Percentiles rank a stretch among this genome's conserved stretches.
phyloP scores from a whole-genome alignment of 1,140 invertebrate species.

The Hylaeus anthracinus region DNA sequence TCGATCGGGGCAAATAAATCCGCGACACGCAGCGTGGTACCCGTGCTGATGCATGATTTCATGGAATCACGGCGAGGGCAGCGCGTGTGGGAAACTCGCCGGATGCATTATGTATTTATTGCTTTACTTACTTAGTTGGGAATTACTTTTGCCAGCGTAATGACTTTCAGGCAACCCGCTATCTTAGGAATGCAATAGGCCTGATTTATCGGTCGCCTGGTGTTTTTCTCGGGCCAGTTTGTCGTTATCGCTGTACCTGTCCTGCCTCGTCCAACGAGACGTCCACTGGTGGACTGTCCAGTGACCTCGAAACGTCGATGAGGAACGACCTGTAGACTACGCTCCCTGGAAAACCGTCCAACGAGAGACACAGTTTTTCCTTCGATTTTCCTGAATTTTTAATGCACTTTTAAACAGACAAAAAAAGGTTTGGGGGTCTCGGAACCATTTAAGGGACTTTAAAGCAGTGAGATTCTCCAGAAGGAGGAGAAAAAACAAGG shows the following conservation, averaged over 20 bases:
- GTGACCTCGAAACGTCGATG: conserved; percentile 48
- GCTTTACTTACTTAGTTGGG: conserved; percentile 79
- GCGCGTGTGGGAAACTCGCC: conserved; percentile 75
- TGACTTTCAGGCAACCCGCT: conserved; percentile 69
- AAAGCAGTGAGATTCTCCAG: no score
- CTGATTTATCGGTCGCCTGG: conserved; percentile 69
- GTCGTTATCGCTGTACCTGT: conserved; percentile 59
- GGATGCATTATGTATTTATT: conserved; percentile 80
- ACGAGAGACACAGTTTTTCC: no score
- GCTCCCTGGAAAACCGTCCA: no score
- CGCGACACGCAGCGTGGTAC: conserved; percentile 58
- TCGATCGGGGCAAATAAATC: conserved; percentile 74
- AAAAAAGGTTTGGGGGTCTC: no score
- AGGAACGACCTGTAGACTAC: background rate
- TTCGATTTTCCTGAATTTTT: no score
- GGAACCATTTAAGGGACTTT: no score
- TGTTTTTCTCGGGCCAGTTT: conserved; percentile 65
- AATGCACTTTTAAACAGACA: no score
- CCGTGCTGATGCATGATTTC: conserved; percentile 77
- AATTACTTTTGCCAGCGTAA: conserved; percentile 78
- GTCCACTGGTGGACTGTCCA: conserved; percentile 5
- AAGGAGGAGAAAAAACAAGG: no score
- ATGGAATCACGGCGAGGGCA: conserved; percentile 69
- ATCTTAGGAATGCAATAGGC: conserved; percentile 69
- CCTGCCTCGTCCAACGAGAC: conserved; percentile 6